phyloP scores from a whole-genome alignment of 1,140 invertebrate genomes.

The Drosophila takahashii region DNA sequence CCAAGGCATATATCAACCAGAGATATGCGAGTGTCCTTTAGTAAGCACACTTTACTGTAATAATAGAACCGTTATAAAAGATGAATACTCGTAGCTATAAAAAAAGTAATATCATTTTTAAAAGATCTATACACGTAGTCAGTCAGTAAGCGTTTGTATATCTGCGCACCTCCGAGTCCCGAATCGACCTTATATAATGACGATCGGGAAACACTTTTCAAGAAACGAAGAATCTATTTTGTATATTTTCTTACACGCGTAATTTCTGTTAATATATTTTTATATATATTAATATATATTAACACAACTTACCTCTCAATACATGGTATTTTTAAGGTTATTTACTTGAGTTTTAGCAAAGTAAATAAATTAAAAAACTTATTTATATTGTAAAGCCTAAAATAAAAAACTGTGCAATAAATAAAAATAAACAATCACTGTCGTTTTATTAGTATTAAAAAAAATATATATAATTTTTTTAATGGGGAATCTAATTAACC shows the following conservation, averaged over 20 bases:
- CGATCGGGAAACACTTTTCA: slow-evolving; percentile 18
- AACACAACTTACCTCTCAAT: slow-evolving; percentile 48
- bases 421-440: slow-evolving; percentile 45
- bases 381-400: slow-evolving; percentile 44
- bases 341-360: slow-evolving; percentile 35
- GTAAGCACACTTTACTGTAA: slow-evolving; percentile 36
- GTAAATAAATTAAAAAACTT: slow-evolving; percentile 34
- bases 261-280: slow-evolving; percentile 50
- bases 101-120: slow-evolving; percentile 22
- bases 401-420: slow-evolving; percentile 65
- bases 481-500: too few species aligned
- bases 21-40: slow-evolving; percentile 86
- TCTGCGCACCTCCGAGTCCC: slow-evolving; percentile 19
- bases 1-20: slow-evolving; percentile 87
- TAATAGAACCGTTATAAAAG: slow-evolving; percentile 35
- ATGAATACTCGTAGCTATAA: slow-evolving; percentile 32
- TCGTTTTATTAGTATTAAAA: slow-evolving; percentile 7
- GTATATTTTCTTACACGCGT: slow-evolving; percentile 48
- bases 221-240: slow-evolving; percentile 42
- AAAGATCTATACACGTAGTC: slow-evolving; percentile 36
- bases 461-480: too few species aligned
- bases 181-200: not conserved
- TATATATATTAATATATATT: slow-evolving; percentile 47
- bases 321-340: slow-evolving; percentile 40
- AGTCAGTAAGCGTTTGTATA: slow-evolving; percentile 41